Conservation (phyloP, 2,113 vertebrate species). For the Rissa tridactyla region DNA sequence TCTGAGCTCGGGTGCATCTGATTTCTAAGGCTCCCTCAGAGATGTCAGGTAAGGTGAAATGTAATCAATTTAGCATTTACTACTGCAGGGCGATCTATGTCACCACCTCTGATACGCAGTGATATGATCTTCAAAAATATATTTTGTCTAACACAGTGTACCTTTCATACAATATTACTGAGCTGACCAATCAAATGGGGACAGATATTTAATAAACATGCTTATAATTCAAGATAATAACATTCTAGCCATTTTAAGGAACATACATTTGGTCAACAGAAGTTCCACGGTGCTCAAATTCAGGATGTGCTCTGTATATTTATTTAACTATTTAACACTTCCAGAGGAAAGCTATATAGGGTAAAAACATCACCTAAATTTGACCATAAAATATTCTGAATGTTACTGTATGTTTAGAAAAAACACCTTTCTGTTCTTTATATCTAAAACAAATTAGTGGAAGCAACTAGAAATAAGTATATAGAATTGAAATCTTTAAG, state of each 20-base stretch:
- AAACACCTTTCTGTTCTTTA: not conserved
- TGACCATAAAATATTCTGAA: not conserved
- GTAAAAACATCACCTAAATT: not conserved
- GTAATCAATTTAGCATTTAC: not conserved
- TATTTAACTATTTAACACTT: not conserved
- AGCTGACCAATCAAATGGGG: not conserved
- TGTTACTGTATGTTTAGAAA: not conserved
- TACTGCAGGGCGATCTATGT: not conserved
- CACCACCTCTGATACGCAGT: not conserved
- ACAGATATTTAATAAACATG: slow-evolving; percentile 14
- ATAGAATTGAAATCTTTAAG: not conserved
- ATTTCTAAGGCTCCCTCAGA: slow-evolving; percentile 7
- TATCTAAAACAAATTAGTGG: not conserved
- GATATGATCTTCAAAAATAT: not conserved
- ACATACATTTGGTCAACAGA: not conserved
- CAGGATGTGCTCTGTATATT: not conserved
- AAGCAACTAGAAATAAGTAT: not conserved
- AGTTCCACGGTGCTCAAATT: not conserved
- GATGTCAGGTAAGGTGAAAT: not conserved
- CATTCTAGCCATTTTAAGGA: not conserved
- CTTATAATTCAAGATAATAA: slow-evolving; percentile 23
- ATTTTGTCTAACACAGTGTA: not conserved
- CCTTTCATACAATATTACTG: slow-evolving; percentile 14
- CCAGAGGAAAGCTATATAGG: not conserved
- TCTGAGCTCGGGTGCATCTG: not conserved